Percentiles rank a stretch among this genome's conserved stretches.
Evolutionary conservation across 2,113 vertebrate species (phyloP).

Genomic region (Podocnemis expansa): DNA sequence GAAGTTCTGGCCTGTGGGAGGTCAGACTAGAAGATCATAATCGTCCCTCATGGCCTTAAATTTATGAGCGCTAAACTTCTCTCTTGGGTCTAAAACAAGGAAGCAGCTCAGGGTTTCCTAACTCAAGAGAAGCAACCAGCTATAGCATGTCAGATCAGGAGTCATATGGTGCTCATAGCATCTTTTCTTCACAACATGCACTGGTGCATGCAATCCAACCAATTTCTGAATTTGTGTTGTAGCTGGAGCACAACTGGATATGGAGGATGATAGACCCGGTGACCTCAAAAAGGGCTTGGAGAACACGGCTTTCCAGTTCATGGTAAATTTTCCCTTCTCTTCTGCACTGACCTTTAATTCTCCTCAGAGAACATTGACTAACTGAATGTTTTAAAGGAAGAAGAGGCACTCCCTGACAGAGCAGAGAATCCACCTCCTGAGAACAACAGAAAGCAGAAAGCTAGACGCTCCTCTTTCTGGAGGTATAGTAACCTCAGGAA

Average conservation of each 20-base stretch:
- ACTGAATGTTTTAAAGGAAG: conserved; percentile 36
- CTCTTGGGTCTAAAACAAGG: too few species aligned
- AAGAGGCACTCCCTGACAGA: neutral
- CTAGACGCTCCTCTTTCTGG: neutral
- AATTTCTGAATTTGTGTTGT: neutral
- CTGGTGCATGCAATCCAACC: too few species aligned
- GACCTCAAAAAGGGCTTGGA: neutral
- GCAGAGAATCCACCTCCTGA: rapidly evolving
- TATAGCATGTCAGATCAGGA: neutral
- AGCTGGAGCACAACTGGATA: neutral
- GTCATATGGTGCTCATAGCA: neutral
- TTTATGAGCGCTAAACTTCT: too few species aligned
- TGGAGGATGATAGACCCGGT: conserved; percentile 40
- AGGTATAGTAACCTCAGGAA: conserved; percentile 35
- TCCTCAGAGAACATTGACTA: neutral
- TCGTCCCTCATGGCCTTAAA: neutral
- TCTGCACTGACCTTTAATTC: rapidly evolving
- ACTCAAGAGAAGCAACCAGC: neutral
- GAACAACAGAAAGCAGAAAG: neutral
- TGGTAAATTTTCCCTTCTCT: neutral
- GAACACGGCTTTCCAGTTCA: conserved; percentile 9
- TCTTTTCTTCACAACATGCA: too few species aligned
- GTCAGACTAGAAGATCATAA: neutral
- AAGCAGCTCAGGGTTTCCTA: too few species aligned
- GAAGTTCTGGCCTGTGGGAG: neutral